These are phyloP conservation scores for Thalassoma bifasciatum DNA, from an alignment of 2,113 vertebrate genomes.

Conservation along the genomic window DNA sequence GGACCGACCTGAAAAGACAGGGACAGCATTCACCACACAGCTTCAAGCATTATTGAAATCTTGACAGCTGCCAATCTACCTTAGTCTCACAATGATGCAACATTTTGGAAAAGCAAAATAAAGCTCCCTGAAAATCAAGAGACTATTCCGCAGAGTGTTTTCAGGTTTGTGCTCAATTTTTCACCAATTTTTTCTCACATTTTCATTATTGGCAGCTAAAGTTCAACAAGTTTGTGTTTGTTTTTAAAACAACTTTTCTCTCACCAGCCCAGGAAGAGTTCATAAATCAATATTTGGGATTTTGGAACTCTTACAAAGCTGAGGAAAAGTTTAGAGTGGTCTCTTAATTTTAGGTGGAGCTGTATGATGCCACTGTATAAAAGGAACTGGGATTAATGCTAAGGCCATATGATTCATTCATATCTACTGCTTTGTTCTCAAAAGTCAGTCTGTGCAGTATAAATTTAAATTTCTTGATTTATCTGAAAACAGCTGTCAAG, in stretches of 20 bases:
- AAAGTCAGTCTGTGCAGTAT: background rate
- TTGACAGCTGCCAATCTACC: constrained; percentile 68
- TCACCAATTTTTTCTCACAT: no score
- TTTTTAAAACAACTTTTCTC: no score
- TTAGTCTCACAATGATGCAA: background rate
- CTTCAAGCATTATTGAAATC: background rate
- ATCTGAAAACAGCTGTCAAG: constrained; percentile 72
- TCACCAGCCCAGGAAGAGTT: no score
- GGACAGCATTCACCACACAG: constrained; percentile 5
- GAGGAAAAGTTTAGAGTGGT: no score
- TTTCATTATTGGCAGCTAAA: no score
- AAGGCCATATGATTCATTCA: background rate
- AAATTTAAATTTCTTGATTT: background rate
- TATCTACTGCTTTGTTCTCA: background rate
- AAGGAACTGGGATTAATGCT: background rate
- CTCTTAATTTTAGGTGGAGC: background rate
- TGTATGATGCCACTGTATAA: background rate
- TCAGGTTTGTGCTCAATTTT: no score
- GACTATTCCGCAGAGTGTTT: no score
- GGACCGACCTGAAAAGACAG: constrained; percentile 87
- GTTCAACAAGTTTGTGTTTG: no score
- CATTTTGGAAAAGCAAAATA: no score
- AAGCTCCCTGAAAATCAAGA: no score
- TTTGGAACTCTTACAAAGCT: no score
- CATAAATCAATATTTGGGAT: no score